phyloP scores from a whole-genome alignment of 2,888 invertebrate genomes.

The Caenorhabditis sp. region DNA sequence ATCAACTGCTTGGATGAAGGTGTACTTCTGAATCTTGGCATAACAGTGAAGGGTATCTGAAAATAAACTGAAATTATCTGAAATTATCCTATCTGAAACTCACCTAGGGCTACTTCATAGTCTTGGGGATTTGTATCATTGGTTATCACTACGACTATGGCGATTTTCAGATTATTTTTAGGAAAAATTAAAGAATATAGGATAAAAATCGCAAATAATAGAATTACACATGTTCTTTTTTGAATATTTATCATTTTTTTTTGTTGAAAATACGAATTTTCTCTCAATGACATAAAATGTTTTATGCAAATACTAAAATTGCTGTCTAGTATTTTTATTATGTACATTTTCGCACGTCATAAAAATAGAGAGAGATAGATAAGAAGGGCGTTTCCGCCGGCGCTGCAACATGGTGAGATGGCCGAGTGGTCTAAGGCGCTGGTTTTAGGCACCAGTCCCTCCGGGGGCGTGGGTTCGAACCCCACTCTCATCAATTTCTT shows the following conservation, averaged over 20 bases:
- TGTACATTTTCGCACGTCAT: too few species aligned
- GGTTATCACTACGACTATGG: conserved; percentile 8
- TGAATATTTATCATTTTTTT: too few species aligned
- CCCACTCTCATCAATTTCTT: conserved; percentile 56
- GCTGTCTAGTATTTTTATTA: too few species aligned
- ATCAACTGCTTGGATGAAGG: conserved; percentile 11
- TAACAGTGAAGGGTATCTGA: conserved; percentile 37
- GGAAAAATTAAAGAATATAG: too few species aligned
- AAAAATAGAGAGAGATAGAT: too few species aligned
- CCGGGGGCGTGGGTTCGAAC: conserved; percentile 66
- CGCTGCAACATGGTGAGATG: conserved; percentile 72
- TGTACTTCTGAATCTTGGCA: conserved; percentile 28
- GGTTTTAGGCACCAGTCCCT: conserved; percentile 90
- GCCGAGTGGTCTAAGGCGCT: conserved; percentile 89
- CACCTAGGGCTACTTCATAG: conserved; percentile 23
- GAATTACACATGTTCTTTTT: too few species aligned
- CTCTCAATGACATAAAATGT: too few species aligned
- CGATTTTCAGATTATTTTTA: too few species aligned
- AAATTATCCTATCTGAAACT: not conserved
- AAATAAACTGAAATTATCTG: not conserved
- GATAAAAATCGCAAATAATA: too few species aligned
- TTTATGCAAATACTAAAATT: too few species aligned
- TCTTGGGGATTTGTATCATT: not conserved
- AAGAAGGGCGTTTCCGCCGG: too few species aligned
- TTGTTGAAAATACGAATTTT: too few species aligned